Percentiles rank a stretch among this genome's conserved stretches.
These are phyloP conservation scores for Pteropus rufus DNA, from an alignment of 2,797 vertebrate genomes.

Conservation along the genomic window DNA sequence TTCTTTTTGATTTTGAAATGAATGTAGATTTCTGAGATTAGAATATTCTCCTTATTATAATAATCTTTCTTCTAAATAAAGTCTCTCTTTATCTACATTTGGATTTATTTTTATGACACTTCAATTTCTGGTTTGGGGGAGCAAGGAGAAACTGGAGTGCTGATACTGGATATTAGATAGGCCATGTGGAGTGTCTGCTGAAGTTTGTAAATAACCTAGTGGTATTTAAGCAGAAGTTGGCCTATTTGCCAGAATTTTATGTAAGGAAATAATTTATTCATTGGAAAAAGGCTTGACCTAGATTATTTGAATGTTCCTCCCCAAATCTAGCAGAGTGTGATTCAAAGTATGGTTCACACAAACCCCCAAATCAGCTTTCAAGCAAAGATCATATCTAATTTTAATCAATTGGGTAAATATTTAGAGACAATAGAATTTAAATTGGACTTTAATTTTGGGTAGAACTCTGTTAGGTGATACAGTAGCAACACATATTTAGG, in stretches of 20 bases:
- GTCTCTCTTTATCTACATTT: background rate
- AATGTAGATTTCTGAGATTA: background rate
- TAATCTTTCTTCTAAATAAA: background rate
- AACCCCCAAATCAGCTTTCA: background rate
- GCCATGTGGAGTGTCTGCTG: background rate
- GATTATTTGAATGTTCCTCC: background rate
- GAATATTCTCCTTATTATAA: background rate
- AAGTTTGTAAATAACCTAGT: background rate
- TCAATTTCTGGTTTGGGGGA: background rate
- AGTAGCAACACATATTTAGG: background rate
- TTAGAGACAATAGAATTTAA: slow-evolving; percentile 24
- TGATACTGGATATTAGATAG: background rate
- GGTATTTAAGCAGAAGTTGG: background rate
- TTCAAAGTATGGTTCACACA: background rate
- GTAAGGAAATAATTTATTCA: background rate
- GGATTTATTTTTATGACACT: background rate
- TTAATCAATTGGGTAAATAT: background rate
- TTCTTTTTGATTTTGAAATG: background rate
- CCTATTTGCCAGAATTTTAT: background rate
- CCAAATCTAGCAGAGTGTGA: background rate
- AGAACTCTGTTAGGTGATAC: slow-evolving; percentile 35
- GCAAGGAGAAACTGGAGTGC: background rate
- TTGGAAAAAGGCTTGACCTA: background rate
- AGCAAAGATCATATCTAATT: background rate
- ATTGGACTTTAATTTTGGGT: background rate